These are phyloP conservation scores for Matsumyia berberina DNA, from an alignment of 2,888 invertebrate species.

Conservation along the genomic window DNA sequence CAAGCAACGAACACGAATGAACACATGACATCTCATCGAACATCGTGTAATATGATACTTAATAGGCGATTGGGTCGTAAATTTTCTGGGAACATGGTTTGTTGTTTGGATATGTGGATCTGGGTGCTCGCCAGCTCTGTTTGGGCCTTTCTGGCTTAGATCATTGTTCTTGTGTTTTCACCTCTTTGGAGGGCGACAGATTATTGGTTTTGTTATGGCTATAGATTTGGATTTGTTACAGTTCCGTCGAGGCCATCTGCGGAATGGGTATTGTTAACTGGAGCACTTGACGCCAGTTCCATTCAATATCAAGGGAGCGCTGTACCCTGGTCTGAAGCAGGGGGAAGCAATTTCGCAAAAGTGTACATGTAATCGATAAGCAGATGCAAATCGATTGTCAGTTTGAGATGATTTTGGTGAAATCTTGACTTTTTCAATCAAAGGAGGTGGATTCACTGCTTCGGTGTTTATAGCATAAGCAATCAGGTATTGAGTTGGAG, in stretches of 20 bases:
- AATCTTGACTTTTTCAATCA: background rate
- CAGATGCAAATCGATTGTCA: conserved; percentile 36
- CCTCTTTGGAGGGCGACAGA: conserved; percentile 57
- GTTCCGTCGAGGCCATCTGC: conserved; percentile 46
- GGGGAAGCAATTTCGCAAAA: conserved; percentile 32
- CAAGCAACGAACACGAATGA: conserved; percentile 75
- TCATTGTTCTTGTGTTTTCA: conserved; percentile 62
- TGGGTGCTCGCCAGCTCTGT: conserved; percentile 10
- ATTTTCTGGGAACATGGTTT: conserved; percentile 78
- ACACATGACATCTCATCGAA: conserved; percentile 78
- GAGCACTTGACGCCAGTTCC: conserved; percentile 38
- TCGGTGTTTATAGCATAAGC: too few relatives aligned
- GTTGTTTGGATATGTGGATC: conserved; percentile 53
- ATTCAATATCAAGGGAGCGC: conserved; percentile 15
- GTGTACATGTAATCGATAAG: conserved; percentile 28
- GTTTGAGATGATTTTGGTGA: conserved; percentile 17
- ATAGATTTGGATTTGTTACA: conserved; percentile 25
- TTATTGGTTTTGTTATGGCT: conserved; percentile 48
- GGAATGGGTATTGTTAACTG: conserved; percentile 31
- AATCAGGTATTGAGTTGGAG: too few relatives aligned
- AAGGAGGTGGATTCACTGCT: too few relatives aligned
- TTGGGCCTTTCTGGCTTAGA: conserved; percentile 46
- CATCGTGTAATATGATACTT: conserved; percentile 79
- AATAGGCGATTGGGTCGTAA: conserved; percentile 78
- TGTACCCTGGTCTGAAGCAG: background rate